Percentiles rank a stretch among this genome's conserved stretches.
Evolutionary conservation across 2,113 vertebrate genomes (phyloP).

Genomic region (Pterocles gutturalis): DNA sequence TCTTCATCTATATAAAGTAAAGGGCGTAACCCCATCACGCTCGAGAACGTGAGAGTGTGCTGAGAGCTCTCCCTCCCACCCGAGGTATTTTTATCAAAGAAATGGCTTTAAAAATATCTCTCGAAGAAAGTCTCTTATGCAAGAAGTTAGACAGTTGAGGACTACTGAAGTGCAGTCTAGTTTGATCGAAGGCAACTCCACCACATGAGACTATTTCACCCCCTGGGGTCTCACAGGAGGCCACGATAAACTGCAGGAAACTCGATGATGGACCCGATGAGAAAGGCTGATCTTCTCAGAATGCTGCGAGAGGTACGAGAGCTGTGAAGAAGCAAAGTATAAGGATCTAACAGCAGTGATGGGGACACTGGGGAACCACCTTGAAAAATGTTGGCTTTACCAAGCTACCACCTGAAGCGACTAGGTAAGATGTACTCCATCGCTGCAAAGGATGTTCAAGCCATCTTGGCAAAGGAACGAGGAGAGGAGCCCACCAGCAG

Average conservation of each 20-base stretch:
- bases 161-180: neutral
- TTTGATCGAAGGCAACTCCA: neutral
- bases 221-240: neutral
- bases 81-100: slow-evolving; percentile 49
- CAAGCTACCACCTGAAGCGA: neutral
- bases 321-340: neutral
- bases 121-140: slow-evolving; percentile 33
- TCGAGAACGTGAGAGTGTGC: slow-evolving; percentile 21
- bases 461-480: neutral
- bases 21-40: slow-evolving; percentile 8
- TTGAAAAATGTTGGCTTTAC: neutral
- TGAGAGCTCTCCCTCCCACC: slow-evolving; percentile 34
- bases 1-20: slow-evolving; percentile 31
- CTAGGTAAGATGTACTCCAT: neutral
- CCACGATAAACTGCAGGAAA: neutral
- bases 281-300: neutral
- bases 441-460: neutral
- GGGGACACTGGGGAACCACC: neutral
- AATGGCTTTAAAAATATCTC: slow-evolving; percentile 44
- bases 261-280: neutral
- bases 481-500: neutral
- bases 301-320: fast-evolving
- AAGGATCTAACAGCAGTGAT: too few species aligned
- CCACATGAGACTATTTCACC: neutral
- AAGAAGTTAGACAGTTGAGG: slow-evolving; percentile 25